Evolutionary conservation across 2,113 vertebrate genomes (phyloP), one percentile per base, ranked within the genome.

Genomic region (Tachysurus vachellii): DNA sequence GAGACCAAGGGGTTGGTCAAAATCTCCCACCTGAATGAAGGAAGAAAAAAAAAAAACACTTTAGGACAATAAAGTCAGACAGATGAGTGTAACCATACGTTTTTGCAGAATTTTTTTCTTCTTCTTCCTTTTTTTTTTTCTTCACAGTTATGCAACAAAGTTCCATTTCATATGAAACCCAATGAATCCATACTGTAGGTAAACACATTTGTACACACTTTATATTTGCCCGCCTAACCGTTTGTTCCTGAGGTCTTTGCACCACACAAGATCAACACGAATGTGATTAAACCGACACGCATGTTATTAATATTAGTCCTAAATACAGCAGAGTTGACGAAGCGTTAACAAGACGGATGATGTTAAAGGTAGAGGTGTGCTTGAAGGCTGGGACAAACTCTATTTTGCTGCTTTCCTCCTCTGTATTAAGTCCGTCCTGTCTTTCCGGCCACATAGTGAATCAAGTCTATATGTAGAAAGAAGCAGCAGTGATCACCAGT

Each of bases 1-100:
- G n/a, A 47, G 28, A 86, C 59, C 17, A 28, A 85, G 88, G 81
- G 85, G 76, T 50, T 28, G 88, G 88, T 89, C 70, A 0, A 56
- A 80, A 80, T 81, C 31, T 91, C 21, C 85, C 88, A 77, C 88
- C 85, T 80, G 80, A 44, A 88, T 62, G n/a, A 36, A 62, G 68
- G 47, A 62, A 66, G 5, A 50, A 5, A 50, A 50, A 50, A 50
- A 5, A 50, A 73, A 71, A 36, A 84, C 57, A 57, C 57, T 47
- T 17, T 4, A 28, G 31, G 56, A 59, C 16, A 8, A 86, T 11
- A 80, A 86, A 71, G 36, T 13, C 28, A 80, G 19, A 31, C 31
- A 64, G 42, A 76, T 2, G 1, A 28, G 47, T 26, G 17, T 26
- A 1, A 8, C 50, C 13, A 61, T 56, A 44, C 12, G 36, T 36